phyloP scores from a whole-genome alignment of 2,797 vertebrate genomes.

The Onychomys leucogaster region DNA sequence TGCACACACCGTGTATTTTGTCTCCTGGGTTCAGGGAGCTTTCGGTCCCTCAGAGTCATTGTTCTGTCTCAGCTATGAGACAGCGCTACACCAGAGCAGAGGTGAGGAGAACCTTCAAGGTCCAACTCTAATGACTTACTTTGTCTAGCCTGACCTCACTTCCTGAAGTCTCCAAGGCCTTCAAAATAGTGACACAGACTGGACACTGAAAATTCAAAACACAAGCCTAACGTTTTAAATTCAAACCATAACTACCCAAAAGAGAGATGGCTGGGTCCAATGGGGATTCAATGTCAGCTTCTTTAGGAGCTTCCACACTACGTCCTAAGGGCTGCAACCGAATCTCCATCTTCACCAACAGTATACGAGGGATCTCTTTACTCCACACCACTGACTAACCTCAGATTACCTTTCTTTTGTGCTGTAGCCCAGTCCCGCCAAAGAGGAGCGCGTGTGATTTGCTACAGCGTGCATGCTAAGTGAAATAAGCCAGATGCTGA shows the following conservation, averaged over 20 bases:
- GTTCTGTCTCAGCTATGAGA: too few relatives aligned
- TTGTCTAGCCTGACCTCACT: too few relatives aligned
- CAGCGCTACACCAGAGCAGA: background rate
- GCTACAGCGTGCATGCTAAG: background rate
- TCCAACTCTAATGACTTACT: background rate
- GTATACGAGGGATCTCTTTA: background rate
- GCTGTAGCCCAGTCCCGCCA: background rate
- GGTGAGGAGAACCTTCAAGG: background rate
- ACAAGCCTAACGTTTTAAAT: background rate
- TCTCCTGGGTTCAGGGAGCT: background rate
- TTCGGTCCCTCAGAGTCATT: background rate
- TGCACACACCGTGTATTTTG: background rate
- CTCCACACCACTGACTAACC: background rate
- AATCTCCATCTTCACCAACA: background rate
- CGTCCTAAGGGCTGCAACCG: background rate
- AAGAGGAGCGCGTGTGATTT: background rate
- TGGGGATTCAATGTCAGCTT: background rate
- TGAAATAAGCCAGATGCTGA: background rate
- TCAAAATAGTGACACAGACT: background rate
- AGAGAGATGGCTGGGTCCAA: background rate
- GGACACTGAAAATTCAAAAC: background rate
- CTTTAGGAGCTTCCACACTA: background rate
- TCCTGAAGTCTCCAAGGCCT: background rate
- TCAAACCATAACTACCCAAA: background rate
- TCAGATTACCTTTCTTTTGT: background rate